These are phyloP conservation scores for Dascyllus trimaculatus DNA, from an alignment of 2,113 vertebrate species.

Conservation along the genomic window DNA sequence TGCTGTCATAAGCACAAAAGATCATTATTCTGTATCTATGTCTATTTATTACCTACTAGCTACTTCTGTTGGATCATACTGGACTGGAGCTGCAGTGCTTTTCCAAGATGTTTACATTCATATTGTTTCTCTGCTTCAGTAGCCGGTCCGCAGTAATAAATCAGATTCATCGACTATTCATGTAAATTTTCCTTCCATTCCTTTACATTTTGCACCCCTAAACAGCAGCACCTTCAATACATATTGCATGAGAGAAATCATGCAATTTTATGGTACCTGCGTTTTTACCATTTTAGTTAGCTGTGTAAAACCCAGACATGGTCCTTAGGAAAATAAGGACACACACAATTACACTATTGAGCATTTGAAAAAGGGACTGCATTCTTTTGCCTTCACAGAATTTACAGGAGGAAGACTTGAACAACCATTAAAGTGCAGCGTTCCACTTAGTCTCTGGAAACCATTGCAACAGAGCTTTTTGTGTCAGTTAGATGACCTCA, in stretches of 20 bases:
- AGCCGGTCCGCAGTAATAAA: neutral
- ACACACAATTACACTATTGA: neutral
- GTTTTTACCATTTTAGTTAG: neutral
- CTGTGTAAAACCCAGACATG: no score
- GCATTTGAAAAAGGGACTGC: no score
- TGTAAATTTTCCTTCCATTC: neutral
- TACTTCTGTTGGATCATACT: neutral
- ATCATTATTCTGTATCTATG: no score
- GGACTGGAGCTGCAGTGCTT: neutral
- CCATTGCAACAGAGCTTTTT: no score
- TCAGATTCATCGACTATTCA: neutral
- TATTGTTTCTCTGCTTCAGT: neutral
- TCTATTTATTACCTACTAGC: neutral
- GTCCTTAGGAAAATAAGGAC: neutral
- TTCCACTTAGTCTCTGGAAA: no score
- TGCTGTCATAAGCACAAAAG: neutral
- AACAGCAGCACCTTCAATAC: neutral
- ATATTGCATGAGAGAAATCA: neutral
- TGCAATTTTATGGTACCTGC: neutral
- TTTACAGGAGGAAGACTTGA: no score
- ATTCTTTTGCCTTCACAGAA: no score
- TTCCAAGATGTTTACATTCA: neutral
- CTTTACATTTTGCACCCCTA: neutral
- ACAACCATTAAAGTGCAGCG: no score
- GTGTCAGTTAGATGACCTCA: no score